phyloP scores from a whole-genome alignment of 2,888 invertebrate genomes.

The Allolobophora icterica region DNA sequence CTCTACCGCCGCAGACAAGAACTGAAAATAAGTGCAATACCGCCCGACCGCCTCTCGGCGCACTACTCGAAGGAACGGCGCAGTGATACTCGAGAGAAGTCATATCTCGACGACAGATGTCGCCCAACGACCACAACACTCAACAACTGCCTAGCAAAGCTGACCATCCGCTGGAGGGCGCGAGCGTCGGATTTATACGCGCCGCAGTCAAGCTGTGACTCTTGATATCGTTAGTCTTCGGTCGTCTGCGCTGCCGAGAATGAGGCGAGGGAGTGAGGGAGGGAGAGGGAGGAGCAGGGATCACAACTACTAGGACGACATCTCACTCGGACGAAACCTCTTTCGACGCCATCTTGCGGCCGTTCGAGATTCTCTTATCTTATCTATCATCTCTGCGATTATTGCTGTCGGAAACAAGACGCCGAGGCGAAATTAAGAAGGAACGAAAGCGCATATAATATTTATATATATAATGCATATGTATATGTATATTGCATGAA shows the following conservation, averaged over 20 bases:
- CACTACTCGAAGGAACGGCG: constrained; percentile 27
- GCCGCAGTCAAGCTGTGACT: neutral
- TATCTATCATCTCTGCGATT: constrained; percentile 7
- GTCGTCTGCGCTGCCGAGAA: neutral
- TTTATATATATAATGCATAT: no score
- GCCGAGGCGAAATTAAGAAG: neutral
- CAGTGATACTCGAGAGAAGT: constrained; percentile 20
- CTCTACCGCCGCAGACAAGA: neutral
- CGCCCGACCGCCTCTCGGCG: neutral
- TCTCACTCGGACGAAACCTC: neutral
- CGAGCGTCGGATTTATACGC: neutral
- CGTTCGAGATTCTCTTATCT: constrained; percentile 11
- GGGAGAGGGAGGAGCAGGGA: neutral
- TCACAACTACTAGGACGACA: neutral
- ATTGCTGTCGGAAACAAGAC: constrained; percentile 17
- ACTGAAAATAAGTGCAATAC: constrained; percentile 19
- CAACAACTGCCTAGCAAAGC: constrained; percentile 19
- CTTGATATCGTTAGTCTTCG: constrained; percentile 12
- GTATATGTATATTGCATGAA: neutral
- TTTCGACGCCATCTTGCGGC: neutral
- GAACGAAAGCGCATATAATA: neutral
- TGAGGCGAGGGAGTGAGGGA: neutral
- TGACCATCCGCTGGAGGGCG: neutral
- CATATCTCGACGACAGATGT: neutral
- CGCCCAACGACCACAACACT: neutral